Evolutionary conservation across 2,113 vertebrate species (phyloP), one percentile per base, ranked within the genome.

Genomic region (Anguilla rostrata): DNA sequence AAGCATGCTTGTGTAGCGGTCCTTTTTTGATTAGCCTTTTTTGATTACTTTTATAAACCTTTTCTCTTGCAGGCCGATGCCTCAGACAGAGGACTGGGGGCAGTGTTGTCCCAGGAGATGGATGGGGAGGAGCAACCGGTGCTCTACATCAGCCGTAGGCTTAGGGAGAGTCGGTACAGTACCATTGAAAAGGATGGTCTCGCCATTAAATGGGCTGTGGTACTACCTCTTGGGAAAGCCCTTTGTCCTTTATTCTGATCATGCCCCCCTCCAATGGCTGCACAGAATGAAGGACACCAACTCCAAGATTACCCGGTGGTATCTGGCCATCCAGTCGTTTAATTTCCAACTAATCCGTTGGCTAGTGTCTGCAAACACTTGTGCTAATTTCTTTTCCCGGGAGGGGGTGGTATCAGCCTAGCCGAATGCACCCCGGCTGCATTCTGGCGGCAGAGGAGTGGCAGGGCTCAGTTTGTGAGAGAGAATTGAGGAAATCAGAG

Each of bases 31-130:
- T n/a, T n/a, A 29, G 29, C 7, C 79, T 16, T 34, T 34, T 34
- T 34, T 34, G 34, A 34, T 81, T 3, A 81, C 39, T 81, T 81
- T 16, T 81, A 7, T 39, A 3, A 14, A 9, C 29, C 79, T 16
- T 81, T 83, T 83, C 22, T 83, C 39, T 15, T 83, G 7, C 46
- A 83, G 82, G 57, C 82, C 22, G 56, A 83, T 83, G n/a, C 82
- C 2, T 83, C n/a, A 6, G 53, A 60, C 12, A 83, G 34, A 34
- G 82, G 82, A 39, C n/a, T 53, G 82, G 14, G n/a, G n/a, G 2
- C 26, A 7, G 82, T 83, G 2, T 22, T 83, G 49, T 83, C 82
- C 12, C 82, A 83, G 82, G 82, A 60, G 82, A 3, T 83, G 26
- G 56, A 29, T 4, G 82, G 82, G 34, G 0, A 22, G 46, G 49